Base-by-base conservation (phyloP, 2,888 invertebrate genomes). In the Rhagium mordax region DNA sequence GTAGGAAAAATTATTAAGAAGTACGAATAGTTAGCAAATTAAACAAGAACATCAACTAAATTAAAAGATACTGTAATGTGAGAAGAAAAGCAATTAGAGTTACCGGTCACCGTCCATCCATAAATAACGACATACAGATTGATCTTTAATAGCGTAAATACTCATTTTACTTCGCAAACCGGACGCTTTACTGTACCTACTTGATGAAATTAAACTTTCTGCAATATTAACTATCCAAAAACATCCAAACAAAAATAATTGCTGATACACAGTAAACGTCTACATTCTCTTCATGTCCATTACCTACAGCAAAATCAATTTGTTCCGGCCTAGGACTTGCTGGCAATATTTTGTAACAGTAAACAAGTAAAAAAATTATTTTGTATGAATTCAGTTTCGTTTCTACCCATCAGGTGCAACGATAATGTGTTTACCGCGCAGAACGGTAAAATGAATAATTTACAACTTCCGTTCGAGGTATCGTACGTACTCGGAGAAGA, bases 371-470 rank as follows among this genome's bases (percentile, higher is more conserved):
- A 65, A 65, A 65, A 49, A 64, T 18, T n/a, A 16, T n/a, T 65
- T 51, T 16, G 16, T 24, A 65, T 18, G 27, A 53, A 33, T 65
- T 65, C 53, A 6, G 64, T 49, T 62, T 48, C 41, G 48, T 53
- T 29, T 53, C 24, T 29, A 53, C 65, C 53, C 53, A 49, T 53
- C 53, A 53, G 53, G 53, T 51, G 53, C 53, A 21, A 33, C 16
- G 51, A 16, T 59, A 57, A 59, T 29, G 51, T 18, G 53, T 29
- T 53, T 65, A 53, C 65, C 33, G 6, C 21, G 65, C 33, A 53
- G 33, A 65, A 65, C 65, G 65, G 65, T 65, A 65, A 65, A 65
- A 53, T 53, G 21, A 53, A 53, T 65, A 53, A 65, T 65, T 51
- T 53, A 65, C 33, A 5, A 65, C 65, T 65, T 65, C 65, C 65